Conservation (phyloP, 2,888 invertebrate species). For the Druceiella hillmani region DNA sequence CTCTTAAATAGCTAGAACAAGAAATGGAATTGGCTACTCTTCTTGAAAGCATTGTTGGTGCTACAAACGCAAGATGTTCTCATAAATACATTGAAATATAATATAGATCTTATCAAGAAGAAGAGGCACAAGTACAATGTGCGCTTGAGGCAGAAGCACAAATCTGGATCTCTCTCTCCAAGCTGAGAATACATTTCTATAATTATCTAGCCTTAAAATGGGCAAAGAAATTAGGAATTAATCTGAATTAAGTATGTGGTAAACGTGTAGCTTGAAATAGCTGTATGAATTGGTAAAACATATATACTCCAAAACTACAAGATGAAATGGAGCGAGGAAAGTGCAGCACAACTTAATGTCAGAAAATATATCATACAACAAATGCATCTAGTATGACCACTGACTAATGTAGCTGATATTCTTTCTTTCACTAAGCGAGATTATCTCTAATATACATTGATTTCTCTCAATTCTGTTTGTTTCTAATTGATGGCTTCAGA, state of each 20-base stretch:
- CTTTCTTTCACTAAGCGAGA: constrained; percentile 36
- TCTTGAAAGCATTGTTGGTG: constrained; percentile 34
- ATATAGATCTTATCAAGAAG: constrained; percentile 30
- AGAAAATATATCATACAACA: constrained; percentile 35
- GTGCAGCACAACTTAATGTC: constrained; percentile 31
- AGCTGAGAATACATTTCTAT: constrained; percentile 35
- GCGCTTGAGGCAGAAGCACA: constrained; percentile 28
- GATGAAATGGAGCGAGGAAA: constrained; percentile 32
- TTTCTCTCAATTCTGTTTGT: constrained; percentile 35
- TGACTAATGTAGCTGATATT: constrained; percentile 31
- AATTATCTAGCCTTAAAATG: constrained; percentile 30
- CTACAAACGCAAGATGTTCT: constrained; percentile 30
- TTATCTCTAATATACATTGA: constrained; percentile 35
- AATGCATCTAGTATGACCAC: constrained; percentile 38
- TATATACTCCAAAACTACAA: constrained; percentile 32
- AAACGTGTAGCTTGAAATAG: constrained; percentile 30
- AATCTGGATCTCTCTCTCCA: constrained; percentile 28
- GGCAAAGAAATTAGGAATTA: constrained; percentile 26
- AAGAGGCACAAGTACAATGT: constrained; percentile 26
- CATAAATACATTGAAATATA: constrained; percentile 38
- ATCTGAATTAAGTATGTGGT: constrained; percentile 22
- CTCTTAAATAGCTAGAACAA: constrained; percentile 32
- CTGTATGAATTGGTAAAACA: constrained; percentile 30
- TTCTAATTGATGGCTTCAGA: constrained; percentile 23
- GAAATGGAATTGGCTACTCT: constrained; percentile 34